Percentiles rank a stretch among this genome's conserved stretches.
phyloP scores from a whole-genome alignment of 2,888 invertebrate genomes.

The Eupithecia exiguata region DNA sequence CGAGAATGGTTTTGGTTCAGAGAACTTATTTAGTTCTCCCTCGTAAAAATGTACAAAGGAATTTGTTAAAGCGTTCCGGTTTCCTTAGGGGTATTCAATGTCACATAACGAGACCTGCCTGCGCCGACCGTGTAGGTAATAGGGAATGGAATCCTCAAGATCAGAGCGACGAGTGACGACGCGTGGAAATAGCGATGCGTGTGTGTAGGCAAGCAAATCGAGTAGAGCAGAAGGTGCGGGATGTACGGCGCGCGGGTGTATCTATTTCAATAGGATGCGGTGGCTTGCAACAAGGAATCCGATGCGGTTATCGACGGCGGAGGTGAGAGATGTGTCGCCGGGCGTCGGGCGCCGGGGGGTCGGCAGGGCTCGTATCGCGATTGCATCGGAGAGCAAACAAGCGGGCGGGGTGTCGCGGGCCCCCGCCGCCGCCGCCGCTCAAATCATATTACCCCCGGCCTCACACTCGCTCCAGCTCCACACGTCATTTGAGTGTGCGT shows the following conservation, averaged over 20 bases:
- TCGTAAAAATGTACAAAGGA: constrained; percentile 44
- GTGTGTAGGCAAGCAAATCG: constrained; percentile 60
- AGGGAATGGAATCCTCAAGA: constrained; percentile 47
- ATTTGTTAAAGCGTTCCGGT: constrained; percentile 16
- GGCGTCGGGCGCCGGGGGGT: constrained; percentile 50
- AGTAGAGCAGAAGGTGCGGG: constrained; percentile 64
- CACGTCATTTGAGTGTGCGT: constrained; percentile 88
- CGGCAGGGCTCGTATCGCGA: constrained; percentile 76
- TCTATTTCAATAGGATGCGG: constrained; percentile 81
- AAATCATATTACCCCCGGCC: constrained; percentile 83
- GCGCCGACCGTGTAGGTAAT: constrained; percentile 43
- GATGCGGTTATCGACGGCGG: constrained; percentile 81
- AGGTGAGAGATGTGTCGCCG: constrained; percentile 78
- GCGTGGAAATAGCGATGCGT: constrained; percentile 60
- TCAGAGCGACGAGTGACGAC: constrained; percentile 55
- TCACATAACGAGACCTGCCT: constrained; percentile 28
- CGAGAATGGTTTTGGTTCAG: constrained; percentile 51
- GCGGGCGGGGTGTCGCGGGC: constrained; percentile 77
- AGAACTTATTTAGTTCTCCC: constrained; percentile 42
- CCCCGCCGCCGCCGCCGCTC: constrained; percentile 76
- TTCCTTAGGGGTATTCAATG: constrained; percentile 34
- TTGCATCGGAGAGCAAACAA: constrained; percentile 84
- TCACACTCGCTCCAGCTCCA: constrained; percentile 76
- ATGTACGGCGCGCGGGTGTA: constrained; percentile 64
- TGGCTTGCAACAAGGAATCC: constrained; percentile 82